Base-by-base conservation (phyloP, 2,888 invertebrate species). In the Marronus borbonicus region DNA sequence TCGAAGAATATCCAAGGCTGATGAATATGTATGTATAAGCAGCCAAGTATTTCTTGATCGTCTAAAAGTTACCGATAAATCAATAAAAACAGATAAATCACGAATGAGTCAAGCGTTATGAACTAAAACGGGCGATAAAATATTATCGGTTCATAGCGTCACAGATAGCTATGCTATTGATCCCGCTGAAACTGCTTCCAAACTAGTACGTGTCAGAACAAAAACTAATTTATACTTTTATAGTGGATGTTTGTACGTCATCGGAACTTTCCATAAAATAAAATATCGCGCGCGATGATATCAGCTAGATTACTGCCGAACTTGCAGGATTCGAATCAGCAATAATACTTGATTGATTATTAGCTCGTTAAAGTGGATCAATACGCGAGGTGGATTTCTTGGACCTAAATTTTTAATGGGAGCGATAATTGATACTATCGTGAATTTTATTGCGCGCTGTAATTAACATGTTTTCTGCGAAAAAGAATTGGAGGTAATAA, bases 161-260 rank as follows among this genome's bases (percentile, higher is more conserved):
- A 58, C 8, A 72, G 55, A 72, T 55, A 39, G 20, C 58, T 39
- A 28, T 28, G n/a, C 28, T 69, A 69, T 69, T 69, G 69, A 69
- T 69, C 50, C 50, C 24, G 7, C 4, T 49, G 14, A 60, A 60
- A 60, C 24, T 60, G 10, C 44, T 72, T 36, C 39, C 17, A 72
- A 72, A 72, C 72, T 72, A 39, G 58, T 58, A 72, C 72, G 72
- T 72, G 72, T 58, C 20, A 72, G 58, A 20, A 72, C 58, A 72
- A 72, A 72, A 72, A 72, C 72, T 72, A 72, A 72, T 72, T 72
- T 72, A 72, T 72, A 55, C 72, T 72, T 72, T 60, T 72, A 58
- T 20, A 36, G 72, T 72, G 39, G 39, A 55, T 72, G 72, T 72
- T 72, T 72, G 58, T 58, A 55, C 58, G 55, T 72, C 58, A 72